Base-by-base conservation (phyloP, 2,888 invertebrate species). In the Autographa gamma region DNA sequence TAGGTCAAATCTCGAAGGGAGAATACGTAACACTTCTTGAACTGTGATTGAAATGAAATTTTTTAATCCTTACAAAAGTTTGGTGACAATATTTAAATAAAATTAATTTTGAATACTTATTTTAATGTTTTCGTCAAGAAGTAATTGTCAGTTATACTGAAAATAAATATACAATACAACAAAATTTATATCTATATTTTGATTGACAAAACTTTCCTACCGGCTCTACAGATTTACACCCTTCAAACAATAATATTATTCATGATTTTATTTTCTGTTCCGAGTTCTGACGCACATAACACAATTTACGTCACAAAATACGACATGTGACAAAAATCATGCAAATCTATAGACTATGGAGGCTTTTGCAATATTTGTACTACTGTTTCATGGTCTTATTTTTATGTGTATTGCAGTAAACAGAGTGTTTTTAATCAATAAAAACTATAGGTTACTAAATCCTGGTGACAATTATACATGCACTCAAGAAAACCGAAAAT, bases 241-340 rank as follows among this genome's bases (percentile, higher is more conserved):
- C n/a, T 19, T 9, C 19, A 19, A 54, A 54, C 19, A 19, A 54
- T 19, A 54, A 54, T 54, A 19, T 19, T 19, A 54, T 19, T 54
- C 18, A 54, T 19, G 54, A 54, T 54, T 19, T 54, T 54, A 54
- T 54, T 54, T 54, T 54, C 54, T 19, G 54, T 19, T 54, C 19
- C 11, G 54, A 19, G 19, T 54, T 54, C 19, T 13, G 19, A 54
- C 54, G 54, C 13, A 11, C 25, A 56, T 56, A 56, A 56, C 54
- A 5, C 54, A 56, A 56, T 56, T 56, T 25, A 19, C 6, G 54
- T 56, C 54, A 56, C 54, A 19, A 13, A 56, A 56, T 25, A 19
- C 25, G 54, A 56, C 54, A 56, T 56, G 54, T 56, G 54, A 25
- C 54, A 56, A 56, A 56, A 56, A 56, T 56, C 18, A 56, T 56